Evolutionary conservation across 1,140 invertebrate species (phyloP), one percentile per base, ranked within the genome.

Genomic region (Drosophila takahashii): DNA sequence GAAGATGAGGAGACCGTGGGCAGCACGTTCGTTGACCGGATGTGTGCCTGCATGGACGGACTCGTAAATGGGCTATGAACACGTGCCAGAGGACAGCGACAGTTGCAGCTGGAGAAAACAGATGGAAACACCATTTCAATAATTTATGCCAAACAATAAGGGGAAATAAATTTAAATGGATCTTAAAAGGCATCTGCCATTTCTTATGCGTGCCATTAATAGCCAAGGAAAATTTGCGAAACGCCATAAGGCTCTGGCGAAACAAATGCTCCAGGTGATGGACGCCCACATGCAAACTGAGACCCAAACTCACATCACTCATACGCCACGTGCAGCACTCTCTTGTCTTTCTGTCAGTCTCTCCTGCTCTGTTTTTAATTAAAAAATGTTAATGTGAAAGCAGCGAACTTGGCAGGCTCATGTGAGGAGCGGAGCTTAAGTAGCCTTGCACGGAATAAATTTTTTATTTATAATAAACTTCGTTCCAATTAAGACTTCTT

Each of bases 371-470:
- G 54, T 81, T 81, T 83, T 86, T 86, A 86, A 86, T 87, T 89
- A 87, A 83, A 83, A 86, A 83, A 86, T 87, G 66, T 83, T 89
- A 86, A 86, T 86, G 59, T 58, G 47, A 15, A 45, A 52, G 47
- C 52, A 60, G 56, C 42, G 47, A 54, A 65, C 50, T 69, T 54
- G 22, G 45, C 52, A 37, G 51, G 51, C 39, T 37, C 39, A 32
- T 5, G 36, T 22, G 26, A 48, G 36, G 15, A 62, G 67, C 57
- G 50, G 61, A 52, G 65, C 57, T 79, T 60, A 60, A 76, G 67
- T 66, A 41, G 37, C 62, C 22, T 58, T 56, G 47, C 56, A 59
- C 10, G 27, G 1, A 22, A 36, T 11, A 54, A 67, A 67, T 32
- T 41, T 34, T 34, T 44, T 59, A 29, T 16, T n/a, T 26, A 9